phyloP scores from a whole-genome alignment of 1,140 invertebrate species.

The Drosophila sproati region DNA sequence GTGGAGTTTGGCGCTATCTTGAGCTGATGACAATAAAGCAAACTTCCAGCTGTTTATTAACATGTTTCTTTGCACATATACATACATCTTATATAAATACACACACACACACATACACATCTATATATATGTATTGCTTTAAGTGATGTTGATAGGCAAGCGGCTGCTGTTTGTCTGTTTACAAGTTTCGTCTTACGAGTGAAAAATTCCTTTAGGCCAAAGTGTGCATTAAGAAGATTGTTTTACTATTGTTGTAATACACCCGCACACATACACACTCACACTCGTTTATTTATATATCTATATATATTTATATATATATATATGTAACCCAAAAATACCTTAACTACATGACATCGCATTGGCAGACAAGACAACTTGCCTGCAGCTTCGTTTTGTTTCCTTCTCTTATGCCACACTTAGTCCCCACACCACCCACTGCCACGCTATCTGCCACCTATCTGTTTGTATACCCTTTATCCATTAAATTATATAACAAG shows the following conservation, averaged over 20 bases:
- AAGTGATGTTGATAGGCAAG: constrained; percentile 55
- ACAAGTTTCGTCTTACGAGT: constrained; percentile 76
- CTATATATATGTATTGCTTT: constrained; percentile 19
- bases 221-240: constrained; percentile 83
- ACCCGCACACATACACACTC: constrained; percentile 40
- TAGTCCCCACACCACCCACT: not conserved
- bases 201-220: constrained; percentile 83
- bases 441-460: not conserved
- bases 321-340: constrained; percentile 33
- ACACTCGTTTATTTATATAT: constrained; percentile 25
- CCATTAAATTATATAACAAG: not conserved
- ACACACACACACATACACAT: constrained; percentile 2
- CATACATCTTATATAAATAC: constrained; percentile 18
- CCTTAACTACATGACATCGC: constrained; percentile 72
- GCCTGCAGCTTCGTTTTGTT: constrained; percentile 35
- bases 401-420: not conserved
- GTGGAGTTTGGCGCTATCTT: constrained; percentile 29
- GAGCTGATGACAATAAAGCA: constrained; percentile 76
- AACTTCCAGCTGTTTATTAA: constrained; percentile 82
- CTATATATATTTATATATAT: constrained; percentile 33
- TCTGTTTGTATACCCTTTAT: not conserved
- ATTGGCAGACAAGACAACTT: constrained; percentile 50
- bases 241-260: constrained; percentile 82
- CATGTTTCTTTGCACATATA: constrained; percentile 79
- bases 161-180: constrained; percentile 23